Percentiles rank a stretch among this genome's conserved stretches.
phyloP scores from a whole-genome alignment of 2,797 vertebrate genomes.

The Scomberomorus guttatus region DNA sequence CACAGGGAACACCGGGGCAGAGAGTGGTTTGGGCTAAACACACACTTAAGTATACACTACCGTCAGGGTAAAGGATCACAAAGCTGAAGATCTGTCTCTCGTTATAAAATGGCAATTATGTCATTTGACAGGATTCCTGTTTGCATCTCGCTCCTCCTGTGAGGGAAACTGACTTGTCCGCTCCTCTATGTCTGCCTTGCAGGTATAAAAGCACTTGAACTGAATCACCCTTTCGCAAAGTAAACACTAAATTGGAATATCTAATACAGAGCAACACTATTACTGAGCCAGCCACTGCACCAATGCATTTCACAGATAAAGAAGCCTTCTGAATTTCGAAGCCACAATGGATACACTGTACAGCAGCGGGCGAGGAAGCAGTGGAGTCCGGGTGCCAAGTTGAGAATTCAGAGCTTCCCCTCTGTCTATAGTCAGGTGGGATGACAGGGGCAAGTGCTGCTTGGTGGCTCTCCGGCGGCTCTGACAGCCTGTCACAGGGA shows the following conservation, averaged over 20 bases:
- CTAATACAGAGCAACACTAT: constrained; percentile 36
- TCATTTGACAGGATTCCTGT: constrained; percentile 61
- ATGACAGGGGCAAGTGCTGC: constrained; percentile 84
- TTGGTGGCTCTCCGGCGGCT: constrained; percentile 75
- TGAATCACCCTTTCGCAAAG: constrained; percentile 41
- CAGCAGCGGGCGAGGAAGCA: constrained; percentile 29
- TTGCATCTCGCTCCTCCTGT: constrained; percentile 45
- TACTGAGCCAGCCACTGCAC: constrained; percentile 36
- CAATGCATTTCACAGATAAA: constrained; percentile 46
- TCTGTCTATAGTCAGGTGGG: constrained; percentile 82
- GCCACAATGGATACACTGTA: constrained; percentile 54
- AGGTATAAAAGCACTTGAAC: constrained; percentile 47
- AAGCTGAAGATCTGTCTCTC: constrained; percentile 48
- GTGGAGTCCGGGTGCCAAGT: constrained; percentile 69
- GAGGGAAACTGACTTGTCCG: constrained; percentile 13
- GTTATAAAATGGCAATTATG: constrained; percentile 69
- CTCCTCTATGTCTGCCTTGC: constrained; percentile 38
- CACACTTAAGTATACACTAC: constrained; percentile 42
- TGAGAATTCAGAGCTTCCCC: constrained; percentile 77
- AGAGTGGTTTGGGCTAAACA: constrained; percentile 69
- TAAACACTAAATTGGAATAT: constrained; percentile 56
- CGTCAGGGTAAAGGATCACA: constrained; percentile 50
- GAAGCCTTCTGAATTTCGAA: constrained; percentile 53
- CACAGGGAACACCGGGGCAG: constrained; percentile 38
- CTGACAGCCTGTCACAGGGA: constrained; percentile 92